phyloP scores from a whole-genome alignment of 2,797 vertebrate genomes.

The Ambastaia sidthimunki region DNA sequence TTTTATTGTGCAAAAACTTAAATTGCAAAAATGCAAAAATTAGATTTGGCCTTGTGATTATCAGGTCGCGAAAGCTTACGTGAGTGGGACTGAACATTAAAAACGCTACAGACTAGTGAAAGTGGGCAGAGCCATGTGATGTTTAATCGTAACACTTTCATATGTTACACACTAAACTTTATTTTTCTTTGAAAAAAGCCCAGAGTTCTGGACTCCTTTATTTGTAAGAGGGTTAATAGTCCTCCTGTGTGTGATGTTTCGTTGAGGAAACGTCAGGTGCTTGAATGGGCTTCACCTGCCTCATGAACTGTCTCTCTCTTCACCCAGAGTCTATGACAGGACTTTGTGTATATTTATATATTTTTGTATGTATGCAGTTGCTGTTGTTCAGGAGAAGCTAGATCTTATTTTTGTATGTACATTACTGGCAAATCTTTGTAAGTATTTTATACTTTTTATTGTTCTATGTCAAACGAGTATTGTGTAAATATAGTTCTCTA shows the following conservation, averaged over 20 bases:
- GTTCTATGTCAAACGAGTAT: conserved; percentile 83
- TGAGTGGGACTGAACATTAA: background rate
- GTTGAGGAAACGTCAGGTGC: conserved; percentile 3
- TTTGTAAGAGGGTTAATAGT: conserved; percentile 13
- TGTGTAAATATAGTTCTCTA: conserved; percentile 87
- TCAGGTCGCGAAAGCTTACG: background rate
- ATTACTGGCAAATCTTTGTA: conserved; percentile 77
- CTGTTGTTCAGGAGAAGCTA: conserved; percentile 77
- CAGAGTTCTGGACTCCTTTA: background rate
- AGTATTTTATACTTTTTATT: conserved; percentile 84
- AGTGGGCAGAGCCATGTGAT: background rate
- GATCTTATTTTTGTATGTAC: conserved; percentile 86
- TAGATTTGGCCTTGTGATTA: background rate
- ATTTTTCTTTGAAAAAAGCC: background rate
- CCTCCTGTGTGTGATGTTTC: conserved; percentile 8
- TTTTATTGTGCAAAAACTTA: background rate
- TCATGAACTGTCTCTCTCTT: conserved; percentile 16
- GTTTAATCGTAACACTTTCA: conserved; percentile 3
- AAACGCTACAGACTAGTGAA: conserved; percentile 44
- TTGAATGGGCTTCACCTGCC: conserved; percentile 24
- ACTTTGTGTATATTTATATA: conserved; percentile 77
- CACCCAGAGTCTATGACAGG: conserved; percentile 57
- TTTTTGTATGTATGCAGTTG: conserved; percentile 81
- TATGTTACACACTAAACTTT: conserved; percentile 41
- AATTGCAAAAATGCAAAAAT: background rate